Percentiles rank a stretch among this genome's conserved stretches.
Conservation (phyloP, 2,888 invertebrate genomes). For the Acrobasis consociella region DNA sequence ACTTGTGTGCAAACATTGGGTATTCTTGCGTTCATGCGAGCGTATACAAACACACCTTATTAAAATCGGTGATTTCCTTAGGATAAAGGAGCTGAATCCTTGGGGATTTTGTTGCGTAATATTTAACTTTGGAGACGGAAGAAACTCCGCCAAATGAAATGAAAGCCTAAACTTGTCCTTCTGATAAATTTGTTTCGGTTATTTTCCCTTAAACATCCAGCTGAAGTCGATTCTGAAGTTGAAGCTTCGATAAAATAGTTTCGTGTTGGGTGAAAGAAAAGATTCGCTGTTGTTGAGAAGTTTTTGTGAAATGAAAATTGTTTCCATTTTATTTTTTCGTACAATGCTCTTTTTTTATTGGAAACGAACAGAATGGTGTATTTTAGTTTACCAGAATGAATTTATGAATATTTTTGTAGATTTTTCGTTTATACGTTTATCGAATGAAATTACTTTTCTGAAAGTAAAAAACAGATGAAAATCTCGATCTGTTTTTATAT, state of each 20-base stretch:
- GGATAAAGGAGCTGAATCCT: constrained; percentile 1
- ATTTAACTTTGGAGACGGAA: constrained; percentile 18
- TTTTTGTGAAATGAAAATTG: background rate
- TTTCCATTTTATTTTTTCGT: background rate
- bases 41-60: background rate
- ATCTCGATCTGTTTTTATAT: no score
- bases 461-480: no score
- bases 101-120: constrained; percentile 20
- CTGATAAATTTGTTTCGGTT: constrained; percentile 27
- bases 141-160: constrained; percentile 21
- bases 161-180: constrained; percentile 20
- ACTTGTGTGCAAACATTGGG: background rate
- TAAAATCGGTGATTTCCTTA: constrained; percentile 3
- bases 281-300: background rate
- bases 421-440: no score
- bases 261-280: background rate
- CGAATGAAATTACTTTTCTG: no score
- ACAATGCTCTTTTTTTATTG: background rate
- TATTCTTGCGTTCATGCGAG: background rate
- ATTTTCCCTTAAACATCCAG: constrained; percentile 18
- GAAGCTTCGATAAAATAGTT: constrained; percentile 5
- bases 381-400: no score
- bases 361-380: no score
- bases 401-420: no score
- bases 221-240: constrained; percentile 1